A percentile compares a stretch with the other conserved stretches of the same genome.
These are phyloP conservation scores for Napeogenes inachia DNA, from an alignment of 2,888 invertebrate genomes.

Conservation along the genomic window DNA sequence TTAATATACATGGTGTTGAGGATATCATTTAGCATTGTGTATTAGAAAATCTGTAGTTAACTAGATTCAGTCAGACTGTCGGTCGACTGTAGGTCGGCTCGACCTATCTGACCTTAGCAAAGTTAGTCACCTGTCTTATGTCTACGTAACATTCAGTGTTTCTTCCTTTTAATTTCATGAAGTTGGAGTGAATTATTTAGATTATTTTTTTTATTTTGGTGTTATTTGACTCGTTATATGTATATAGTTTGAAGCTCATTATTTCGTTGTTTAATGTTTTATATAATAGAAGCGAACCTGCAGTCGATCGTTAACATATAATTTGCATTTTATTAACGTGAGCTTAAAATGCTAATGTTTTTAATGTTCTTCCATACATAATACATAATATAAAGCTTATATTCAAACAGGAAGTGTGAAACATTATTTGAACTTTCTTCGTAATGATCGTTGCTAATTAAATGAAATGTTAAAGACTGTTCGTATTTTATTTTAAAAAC, in stretches of 20 bases:
- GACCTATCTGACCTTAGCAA: slow-evolving; percentile 39
- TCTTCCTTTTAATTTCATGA: slow-evolving; percentile 7
- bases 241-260: no score
- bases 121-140: slow-evolving; percentile 31
- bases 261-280: no score
- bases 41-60: no score
- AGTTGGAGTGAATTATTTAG: not conserved
- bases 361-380: not conserved
- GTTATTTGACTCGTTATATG: no score
- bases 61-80: slow-evolving; percentile 6
- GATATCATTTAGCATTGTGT: no score
- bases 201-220: no score
- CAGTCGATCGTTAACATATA: not conserved
- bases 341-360: slow-evolving; percentile 4
- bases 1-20: no score
- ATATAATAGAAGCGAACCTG: no score
- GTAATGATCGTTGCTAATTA: not conserved
- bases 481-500: slow-evolving; percentile 1
- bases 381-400: not conserved
- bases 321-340: slow-evolving; percentile 1
- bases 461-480: not conserved
- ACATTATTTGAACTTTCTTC: not conserved
- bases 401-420: slow-evolving; percentile 4
- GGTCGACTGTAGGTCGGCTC: slow-evolving; percentile 39
- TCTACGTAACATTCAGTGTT: slow-evolving; percentile 13